A percentile compares a stretch with the other conserved stretches of the same genome.
Conservation (phyloP, 2,888 invertebrate species). For the Troides aeacus region DNA sequence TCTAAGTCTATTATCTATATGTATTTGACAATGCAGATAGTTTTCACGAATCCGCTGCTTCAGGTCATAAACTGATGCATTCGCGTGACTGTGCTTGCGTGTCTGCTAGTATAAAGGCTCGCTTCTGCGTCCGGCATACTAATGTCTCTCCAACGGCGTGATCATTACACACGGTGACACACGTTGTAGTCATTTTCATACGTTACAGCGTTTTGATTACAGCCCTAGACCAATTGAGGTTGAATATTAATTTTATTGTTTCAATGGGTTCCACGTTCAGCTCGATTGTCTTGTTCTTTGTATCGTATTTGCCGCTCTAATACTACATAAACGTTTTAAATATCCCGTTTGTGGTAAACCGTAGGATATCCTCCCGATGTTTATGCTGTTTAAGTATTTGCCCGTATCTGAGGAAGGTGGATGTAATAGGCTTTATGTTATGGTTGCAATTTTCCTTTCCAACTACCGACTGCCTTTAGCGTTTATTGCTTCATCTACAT, state of each 20-base stretch:
- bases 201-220: slow-evolving; percentile 23
- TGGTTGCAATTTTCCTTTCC: slow-evolving; percentile 1
- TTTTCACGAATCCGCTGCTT: slow-evolving; percentile 25
- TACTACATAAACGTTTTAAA: neutral
- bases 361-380: neutral
- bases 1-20: too few relatives aligned
- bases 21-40: slow-evolving; percentile 6
- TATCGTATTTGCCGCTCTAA: neutral
- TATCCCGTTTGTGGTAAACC: neutral
- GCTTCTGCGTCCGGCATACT: slow-evolving; percentile 25
- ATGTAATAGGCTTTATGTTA: neutral
- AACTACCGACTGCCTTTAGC: neutral
- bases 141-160: slow-evolving; percentile 19
- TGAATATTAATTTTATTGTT: slow-evolving; percentile 27
- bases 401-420: neutral
- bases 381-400: neutral
- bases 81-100: slow-evolving; percentile 28
- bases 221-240: slow-evolving; percentile 10
- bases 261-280: slow-evolving; percentile 13
- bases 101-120: slow-evolving; percentile 16
- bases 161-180: slow-evolving; percentile 28
- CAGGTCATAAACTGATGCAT: slow-evolving; percentile 25
- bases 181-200: slow-evolving; percentile 23
- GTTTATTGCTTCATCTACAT: neutral
- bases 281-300: slow-evolving; percentile 1